Percentiles rank a stretch among this genome's conserved stretches.
These are phyloP conservation scores for Ailurus styani DNA, from an alignment of 2,113 vertebrate genomes.

Conservation along the genomic window DNA sequence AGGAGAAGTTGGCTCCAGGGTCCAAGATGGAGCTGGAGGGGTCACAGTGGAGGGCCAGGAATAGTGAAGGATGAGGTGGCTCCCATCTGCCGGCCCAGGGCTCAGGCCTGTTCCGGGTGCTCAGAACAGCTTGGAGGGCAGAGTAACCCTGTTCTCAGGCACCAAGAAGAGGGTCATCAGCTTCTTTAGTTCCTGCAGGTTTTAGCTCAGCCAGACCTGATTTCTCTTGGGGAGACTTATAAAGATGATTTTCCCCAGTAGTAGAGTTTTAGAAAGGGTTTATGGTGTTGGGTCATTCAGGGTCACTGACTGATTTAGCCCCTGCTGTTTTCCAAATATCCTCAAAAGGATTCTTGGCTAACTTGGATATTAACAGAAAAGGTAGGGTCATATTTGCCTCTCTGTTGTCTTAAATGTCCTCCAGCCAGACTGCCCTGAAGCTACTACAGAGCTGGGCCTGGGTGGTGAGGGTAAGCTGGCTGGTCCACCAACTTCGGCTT, in stretches of 20 bases:
- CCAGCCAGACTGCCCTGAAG: not conserved
- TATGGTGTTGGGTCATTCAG: constrained; percentile 8
- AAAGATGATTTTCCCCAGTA: not conserved
- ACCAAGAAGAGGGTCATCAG: not conserved
- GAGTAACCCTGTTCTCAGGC: not conserved
- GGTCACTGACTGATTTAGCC: not conserved
- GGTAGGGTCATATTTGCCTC: not conserved
- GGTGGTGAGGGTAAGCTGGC: not conserved
- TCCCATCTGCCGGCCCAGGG: not conserved
- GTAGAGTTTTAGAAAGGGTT: constrained; percentile 7
- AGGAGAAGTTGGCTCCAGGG: not conserved
- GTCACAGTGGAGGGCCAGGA: not conserved
- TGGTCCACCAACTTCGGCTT: not conserved
- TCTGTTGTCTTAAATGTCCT: not conserved
- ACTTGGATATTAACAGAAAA: not conserved
- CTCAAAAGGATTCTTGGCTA: not conserved
- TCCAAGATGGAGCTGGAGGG: not conserved
- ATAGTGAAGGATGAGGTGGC: not conserved
- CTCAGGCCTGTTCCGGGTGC: not conserved
- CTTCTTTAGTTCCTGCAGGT: not conserved
- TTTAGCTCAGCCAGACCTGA: not conserved
- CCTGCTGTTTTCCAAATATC: not conserved
- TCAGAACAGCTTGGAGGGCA: not conserved
- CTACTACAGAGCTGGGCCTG: not conserved
- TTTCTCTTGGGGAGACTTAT: not conserved